A percentile compares a stretch with the other conserved stretches of the same genome.
Conservation (phyloP, 2,797 vertebrate genomes). For the Hydrocynus forskahlii region DNA sequence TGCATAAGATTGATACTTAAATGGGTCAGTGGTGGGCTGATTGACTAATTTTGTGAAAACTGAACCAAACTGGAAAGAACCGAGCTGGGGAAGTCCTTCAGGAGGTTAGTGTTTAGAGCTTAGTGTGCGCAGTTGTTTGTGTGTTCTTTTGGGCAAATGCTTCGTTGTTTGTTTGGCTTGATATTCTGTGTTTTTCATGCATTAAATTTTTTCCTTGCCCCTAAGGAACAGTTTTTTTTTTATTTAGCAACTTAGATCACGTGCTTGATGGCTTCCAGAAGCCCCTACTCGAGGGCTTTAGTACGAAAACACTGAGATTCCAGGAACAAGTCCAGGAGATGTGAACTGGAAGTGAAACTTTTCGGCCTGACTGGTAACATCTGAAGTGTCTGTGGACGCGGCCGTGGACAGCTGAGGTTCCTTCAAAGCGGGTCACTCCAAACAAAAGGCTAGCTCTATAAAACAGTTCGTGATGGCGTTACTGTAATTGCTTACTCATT, state of each 20-base stretch:
- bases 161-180: conserved; percentile 36
- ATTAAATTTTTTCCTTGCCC: conserved; percentile 16
- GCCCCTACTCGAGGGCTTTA: conserved; percentile 27
- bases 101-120: background rate
- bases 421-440: conserved; percentile 4
- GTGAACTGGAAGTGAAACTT: conserved; percentile 6
- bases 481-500: conserved; percentile 6
- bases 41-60: background rate
- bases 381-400: background rate
- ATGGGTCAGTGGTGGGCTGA: background rate
- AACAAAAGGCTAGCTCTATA: conserved; percentile 1
- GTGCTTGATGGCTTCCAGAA: conserved; percentile 51
- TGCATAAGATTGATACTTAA: background rate
- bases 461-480: background rate
- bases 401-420: background rate
- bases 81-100: background rate
- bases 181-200: conserved; percentile 34
- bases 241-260: conserved; percentile 52
- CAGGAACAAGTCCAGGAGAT: conserved; percentile 36
- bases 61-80: background rate
- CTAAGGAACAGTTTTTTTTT: conserved; percentile 44
- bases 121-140: background rate
- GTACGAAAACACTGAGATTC: conserved; percentile 56
- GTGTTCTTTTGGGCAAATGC: conserved; percentile 16
- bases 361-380: background rate